Conservation (phyloP, 1,140 invertebrate species). For the Zaprionus davidi region DNA sequence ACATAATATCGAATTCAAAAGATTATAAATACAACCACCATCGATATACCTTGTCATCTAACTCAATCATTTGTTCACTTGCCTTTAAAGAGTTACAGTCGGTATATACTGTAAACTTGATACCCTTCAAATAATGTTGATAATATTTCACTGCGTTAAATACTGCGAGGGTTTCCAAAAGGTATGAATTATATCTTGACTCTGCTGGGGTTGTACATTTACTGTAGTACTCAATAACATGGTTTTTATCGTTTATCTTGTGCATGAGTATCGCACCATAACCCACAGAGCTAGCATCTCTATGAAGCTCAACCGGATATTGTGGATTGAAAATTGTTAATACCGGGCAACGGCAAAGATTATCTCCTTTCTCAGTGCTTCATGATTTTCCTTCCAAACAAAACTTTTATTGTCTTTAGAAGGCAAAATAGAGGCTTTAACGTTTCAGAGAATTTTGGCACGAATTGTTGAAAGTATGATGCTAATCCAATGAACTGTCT, state of each 20-base stretch:
- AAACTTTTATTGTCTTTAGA: constrained; percentile 3
- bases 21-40: neutral
- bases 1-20: too few species aligned
- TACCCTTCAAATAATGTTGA: neutral
- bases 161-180: too few species aligned
- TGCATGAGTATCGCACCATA: too few species aligned
- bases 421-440: too few species aligned
- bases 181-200: too few species aligned
- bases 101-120: neutral
- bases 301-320: too few species aligned
- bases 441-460: constrained; percentile 8
- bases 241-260: too few species aligned
- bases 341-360: constrained; percentile 23
- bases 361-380: constrained; percentile 20
- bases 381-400: constrained; percentile 18
- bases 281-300: constrained; percentile 5
- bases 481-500: constrained; percentile 19
- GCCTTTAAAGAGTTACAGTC: constrained; percentile 24
- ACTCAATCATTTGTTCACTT: constrained; percentile 25
- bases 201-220: too few species aligned
- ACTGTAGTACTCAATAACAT: too few species aligned
- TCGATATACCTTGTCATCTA: constrained; percentile 46
- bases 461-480: constrained; percentile 4
- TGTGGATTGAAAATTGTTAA: constrained; percentile 32
- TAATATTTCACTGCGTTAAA: too few species aligned